Percentiles rank a stretch among this genome's conserved stretches.
Evolutionary conservation across 2,888 invertebrate genomes (phyloP).

Genomic region (Autographa pulchrina): DNA sequence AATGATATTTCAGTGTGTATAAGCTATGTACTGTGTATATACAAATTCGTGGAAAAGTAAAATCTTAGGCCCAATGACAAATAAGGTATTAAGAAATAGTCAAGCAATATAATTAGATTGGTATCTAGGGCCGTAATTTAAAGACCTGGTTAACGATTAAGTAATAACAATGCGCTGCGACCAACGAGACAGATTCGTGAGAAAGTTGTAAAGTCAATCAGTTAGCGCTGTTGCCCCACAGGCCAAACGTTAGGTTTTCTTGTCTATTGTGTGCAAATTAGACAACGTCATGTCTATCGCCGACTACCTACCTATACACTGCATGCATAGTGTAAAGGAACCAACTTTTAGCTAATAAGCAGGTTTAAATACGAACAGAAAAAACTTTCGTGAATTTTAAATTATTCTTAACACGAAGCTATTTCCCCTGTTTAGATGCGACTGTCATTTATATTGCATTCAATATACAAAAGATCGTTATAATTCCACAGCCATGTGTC

Average conservation of each 20-base stretch:
- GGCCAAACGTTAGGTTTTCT: slow-evolving; percentile 54
- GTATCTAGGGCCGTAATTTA: slow-evolving; percentile 8
- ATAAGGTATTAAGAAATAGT: background rate
- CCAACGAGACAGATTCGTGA: slow-evolving; percentile 38
- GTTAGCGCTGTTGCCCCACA: slow-evolving; percentile 20
- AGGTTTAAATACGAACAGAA: background rate
- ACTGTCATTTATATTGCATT: background rate
- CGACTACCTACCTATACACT: slow-evolving; percentile 8
- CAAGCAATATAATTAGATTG: background rate
- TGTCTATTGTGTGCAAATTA: slow-evolving; percentile 68
- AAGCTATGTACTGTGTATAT: background rate
- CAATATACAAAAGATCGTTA: slow-evolving; percentile 8
- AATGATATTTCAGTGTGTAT: too few species aligned
- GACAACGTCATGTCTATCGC: slow-evolving; percentile 28
- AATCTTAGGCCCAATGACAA: too few species aligned
- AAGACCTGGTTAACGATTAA: slow-evolving; percentile 36
- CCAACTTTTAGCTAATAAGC: background rate
- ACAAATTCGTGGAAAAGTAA: too few species aligned
- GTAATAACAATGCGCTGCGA: slow-evolving; percentile 37
- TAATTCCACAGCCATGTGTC: slow-evolving; percentile 2
- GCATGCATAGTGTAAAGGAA: background rate
- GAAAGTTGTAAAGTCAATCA: slow-evolving; percentile 39
- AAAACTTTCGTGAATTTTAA: background rate
- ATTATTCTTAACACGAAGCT: background rate
- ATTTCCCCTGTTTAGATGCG: background rate